These are phyloP conservation scores for Acipenser transmontanus DNA, from an alignment of 2,797 vertebrate genomes.

Conservation along the genomic window DNA sequence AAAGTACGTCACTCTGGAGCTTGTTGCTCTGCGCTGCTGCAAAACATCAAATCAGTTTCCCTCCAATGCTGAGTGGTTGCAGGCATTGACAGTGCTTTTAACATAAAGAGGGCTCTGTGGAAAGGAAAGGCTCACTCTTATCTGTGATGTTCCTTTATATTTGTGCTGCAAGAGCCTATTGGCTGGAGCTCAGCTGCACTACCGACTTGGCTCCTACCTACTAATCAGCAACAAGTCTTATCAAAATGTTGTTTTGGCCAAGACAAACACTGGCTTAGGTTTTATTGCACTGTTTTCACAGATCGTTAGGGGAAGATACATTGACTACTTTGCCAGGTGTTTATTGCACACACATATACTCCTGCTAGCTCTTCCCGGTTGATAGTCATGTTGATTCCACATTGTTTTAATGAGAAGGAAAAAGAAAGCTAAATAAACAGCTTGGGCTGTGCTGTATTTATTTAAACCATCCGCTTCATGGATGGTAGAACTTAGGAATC, in stretches of 20 bases:
- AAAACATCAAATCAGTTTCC: not conserved
- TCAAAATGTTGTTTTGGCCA: conserved; percentile 47
- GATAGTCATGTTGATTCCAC: conserved; percentile 25
- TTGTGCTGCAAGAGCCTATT: not conserved
- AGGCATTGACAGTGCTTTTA: no score
- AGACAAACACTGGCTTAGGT: conserved; percentile 57
- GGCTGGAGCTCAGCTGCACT: conserved; percentile 6
- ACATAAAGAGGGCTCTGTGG: not conserved
- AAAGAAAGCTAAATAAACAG: conserved; percentile 27
- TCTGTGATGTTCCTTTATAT: conserved; percentile 5
- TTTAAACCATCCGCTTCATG: conserved; percentile 20
- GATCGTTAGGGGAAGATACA: conserved; percentile 35
- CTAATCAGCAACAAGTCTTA: conserved; percentile 36
- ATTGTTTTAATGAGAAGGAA: conserved; percentile 19
- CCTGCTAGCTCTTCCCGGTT: conserved; percentile 13
- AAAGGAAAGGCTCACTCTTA: not conserved
- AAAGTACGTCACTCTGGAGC: no score
- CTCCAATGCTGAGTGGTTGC: not conserved
- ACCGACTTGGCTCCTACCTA: conserved; percentile 30
- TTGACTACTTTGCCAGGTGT: conserved; percentile 18
- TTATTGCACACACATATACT: conserved; percentile 36
- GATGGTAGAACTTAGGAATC: conserved; percentile 8
- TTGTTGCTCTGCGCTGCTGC: not conserved
- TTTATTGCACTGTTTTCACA: conserved; percentile 62
- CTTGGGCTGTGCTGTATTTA: conserved; percentile 13